These are phyloP conservation scores for Tragelaphus oryx DNA, from an alignment of 2,797 vertebrate genomes.

Conservation along the genomic window DNA sequence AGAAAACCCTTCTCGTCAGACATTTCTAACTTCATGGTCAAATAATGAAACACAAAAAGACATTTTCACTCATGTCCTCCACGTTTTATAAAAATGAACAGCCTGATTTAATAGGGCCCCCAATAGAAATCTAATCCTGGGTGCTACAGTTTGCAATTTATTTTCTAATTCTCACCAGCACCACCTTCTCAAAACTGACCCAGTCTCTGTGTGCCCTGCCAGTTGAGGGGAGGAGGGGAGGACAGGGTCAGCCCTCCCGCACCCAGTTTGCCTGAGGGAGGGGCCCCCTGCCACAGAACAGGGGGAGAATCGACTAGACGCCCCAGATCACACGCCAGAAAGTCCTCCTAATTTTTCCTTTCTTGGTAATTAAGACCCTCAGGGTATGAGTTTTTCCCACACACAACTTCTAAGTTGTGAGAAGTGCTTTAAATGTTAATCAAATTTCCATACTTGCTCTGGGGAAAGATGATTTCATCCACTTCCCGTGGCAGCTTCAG, in stretches of 20 bases:
- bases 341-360: background rate
- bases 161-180: background rate
- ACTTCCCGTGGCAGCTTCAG: background rate
- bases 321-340: background rate
- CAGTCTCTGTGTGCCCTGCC: fast-evolving
- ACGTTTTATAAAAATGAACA: background rate
- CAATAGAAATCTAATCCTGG: background rate
- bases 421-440: background rate
- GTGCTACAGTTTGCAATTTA: background rate
- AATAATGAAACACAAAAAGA: background rate
- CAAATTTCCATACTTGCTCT: background rate
- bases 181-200: background rate
- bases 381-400: background rate
- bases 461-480: background rate
- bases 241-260: background rate
- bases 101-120: background rate
- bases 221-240: background rate
- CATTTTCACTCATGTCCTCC: background rate
- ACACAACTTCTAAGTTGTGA: background rate
- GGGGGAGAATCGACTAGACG: background rate
- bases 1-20: background rate
- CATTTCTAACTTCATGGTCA: background rate
- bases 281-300: fast-evolving
- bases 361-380: background rate
- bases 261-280: background rate